Evolutionary conservation across 2,797 vertebrate species (phyloP), one percentile per base, ranked within the genome.

Genomic region (Leuciscus waleckii): DNA sequence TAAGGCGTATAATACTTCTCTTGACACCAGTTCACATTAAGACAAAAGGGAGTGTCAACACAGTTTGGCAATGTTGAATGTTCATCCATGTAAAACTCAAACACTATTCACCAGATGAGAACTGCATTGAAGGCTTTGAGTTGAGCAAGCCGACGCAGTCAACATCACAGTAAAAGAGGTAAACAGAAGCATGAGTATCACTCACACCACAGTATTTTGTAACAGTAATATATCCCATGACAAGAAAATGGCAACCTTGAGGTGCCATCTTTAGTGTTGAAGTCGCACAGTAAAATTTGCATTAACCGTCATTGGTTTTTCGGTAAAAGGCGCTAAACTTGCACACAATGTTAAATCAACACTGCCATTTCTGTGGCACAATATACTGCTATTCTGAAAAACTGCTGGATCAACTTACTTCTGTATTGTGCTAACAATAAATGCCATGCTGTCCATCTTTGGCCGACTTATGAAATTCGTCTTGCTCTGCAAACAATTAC

Each of bases 51-150:
- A 74, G 39, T 63, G 56, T 63, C 61, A 83, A 76, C 71, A 69
- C 63, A 29, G 37, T 78, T 78, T 84, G 83, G 83, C 83, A 84
- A 77, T 69, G 65, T 84, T 68, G 32, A 69, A 84, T 54, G 56
- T 83, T 75, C 41, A 46, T 61, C 69, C 39, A n/a, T 76, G 58
- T 51, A 74, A 82, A 82, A 63, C 13, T 43, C 54, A 73, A 67
- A 83, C 58, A 49, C 58, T 65, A 19, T 75, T 26, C 14, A 29
- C 70, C 81, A 35, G 81, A 82, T 32, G 17, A 61, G 29, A 75
- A 67, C 58, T 11, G 71, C 81, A 82, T 11, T 65, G 77, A 43
- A 16, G 23, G 26, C 58, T 79, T 54, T 58, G 8, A 58, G 70
- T n/a, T 37, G 4, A 73, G 19, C 29, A 23, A n/a, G 69, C 41